These are phyloP conservation scores for Cephalopachus bancanus DNA, from an alignment of 2,797 vertebrate species.

Conservation along the genomic window DNA sequence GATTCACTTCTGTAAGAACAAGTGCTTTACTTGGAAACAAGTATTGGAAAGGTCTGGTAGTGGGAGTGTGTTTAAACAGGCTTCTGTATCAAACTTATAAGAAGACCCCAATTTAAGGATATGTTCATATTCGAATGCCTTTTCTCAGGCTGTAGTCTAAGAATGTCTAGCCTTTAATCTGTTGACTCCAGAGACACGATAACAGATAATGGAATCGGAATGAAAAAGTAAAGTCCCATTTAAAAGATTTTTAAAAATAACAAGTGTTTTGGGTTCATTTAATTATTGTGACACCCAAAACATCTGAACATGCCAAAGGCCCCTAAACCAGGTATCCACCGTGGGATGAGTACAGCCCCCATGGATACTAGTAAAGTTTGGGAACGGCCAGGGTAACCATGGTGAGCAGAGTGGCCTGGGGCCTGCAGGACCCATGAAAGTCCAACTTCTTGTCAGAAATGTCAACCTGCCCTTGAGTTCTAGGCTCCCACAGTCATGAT, in stretches of 20 bases:
- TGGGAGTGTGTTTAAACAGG: neutral
- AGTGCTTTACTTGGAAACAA: neutral
- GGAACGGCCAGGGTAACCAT: accelerated
- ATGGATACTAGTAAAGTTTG: accelerated
- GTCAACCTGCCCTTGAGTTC: no score
- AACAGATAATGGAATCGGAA: conserved; percentile 50
- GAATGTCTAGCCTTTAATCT: conserved; percentile 1
- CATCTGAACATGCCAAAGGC: neutral
- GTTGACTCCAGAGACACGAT: neutral
- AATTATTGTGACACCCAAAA: neutral
- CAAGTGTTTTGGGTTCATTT: neutral
- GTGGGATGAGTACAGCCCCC: accelerated
- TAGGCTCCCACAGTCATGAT: neutral
- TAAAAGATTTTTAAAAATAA: conserved; percentile 36
- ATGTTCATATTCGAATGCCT: neutral
- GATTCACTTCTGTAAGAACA: neutral
- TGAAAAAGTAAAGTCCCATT: conserved; percentile 53
- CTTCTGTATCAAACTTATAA: neutral
- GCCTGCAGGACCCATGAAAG: neutral
- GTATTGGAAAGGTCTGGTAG: neutral
- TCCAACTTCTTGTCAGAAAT: neutral
- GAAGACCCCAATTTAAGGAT: neutral
- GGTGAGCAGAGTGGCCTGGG: neutral
- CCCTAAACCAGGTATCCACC: accelerated
- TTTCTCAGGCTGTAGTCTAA: neutral